Evolutionary conservation across 2,888 invertebrate species (phyloP).

Genomic region (Deilephila porcellus): DNA sequence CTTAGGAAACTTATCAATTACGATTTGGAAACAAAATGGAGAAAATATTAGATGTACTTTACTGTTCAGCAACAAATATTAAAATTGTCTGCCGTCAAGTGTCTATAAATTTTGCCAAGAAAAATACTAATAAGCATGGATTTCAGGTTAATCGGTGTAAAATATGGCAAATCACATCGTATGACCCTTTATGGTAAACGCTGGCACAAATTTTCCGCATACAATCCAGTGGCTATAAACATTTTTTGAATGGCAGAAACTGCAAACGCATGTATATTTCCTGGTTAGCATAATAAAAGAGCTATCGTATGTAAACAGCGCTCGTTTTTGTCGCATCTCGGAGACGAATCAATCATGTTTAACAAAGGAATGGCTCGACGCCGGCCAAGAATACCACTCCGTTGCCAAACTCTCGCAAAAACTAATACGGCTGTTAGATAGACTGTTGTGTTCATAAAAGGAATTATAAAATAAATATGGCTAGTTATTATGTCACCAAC

Average conservation of each 20-base stretch:
- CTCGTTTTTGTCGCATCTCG: conserved; percentile 9
- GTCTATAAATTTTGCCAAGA: no score
- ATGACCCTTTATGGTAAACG: neutral
- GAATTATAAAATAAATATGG: neutral
- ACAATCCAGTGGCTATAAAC: neutral
- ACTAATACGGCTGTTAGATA: neutral
- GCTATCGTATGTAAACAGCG: conserved; percentile 17
- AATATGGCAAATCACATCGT: neutral
- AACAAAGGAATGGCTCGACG: conserved; percentile 20
- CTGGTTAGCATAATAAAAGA: conserved; percentile 12
- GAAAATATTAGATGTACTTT: no score
- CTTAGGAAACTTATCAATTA: no score
- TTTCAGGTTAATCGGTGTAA: no score
- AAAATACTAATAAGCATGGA: no score
- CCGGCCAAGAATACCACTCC: conserved; percentile 1
- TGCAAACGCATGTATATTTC: neutral
- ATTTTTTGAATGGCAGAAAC: neutral
- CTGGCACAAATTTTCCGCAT: neutral
- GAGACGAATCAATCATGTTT: conserved; percentile 24
- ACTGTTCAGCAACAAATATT: no score
- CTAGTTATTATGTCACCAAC: neutral
- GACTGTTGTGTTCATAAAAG: neutral
- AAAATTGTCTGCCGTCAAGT: no score
- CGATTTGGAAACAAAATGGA: no score
- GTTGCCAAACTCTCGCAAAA: conserved; percentile 13